Percentiles rank a stretch among this genome's conserved stretches.
Evolutionary conservation across 2,797 vertebrate genomes (phyloP).

Genomic region (Rhinoraja longicauda): DNA sequence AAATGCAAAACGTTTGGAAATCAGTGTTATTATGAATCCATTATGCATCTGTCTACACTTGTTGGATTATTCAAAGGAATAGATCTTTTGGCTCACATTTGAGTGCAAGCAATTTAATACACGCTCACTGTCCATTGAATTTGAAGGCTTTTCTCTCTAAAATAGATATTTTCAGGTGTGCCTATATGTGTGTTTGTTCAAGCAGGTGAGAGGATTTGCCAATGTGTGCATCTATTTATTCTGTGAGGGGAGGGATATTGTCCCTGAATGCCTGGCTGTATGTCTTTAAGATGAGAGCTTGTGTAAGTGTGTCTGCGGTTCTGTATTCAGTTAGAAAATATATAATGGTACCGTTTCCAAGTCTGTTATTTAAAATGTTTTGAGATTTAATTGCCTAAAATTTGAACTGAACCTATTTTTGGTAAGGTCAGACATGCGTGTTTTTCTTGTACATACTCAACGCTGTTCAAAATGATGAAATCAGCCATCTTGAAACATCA

Average conservation of each 20-base stretch:
- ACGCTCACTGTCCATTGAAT: not conserved
- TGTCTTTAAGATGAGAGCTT: not conserved
- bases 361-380: too few relatives aligned
- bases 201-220: not conserved
- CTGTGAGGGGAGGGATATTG: too few relatives aligned
- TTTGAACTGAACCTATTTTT: too few relatives aligned
- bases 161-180: not conserved
- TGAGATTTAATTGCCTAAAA: too few relatives aligned
- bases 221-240: too few relatives aligned
- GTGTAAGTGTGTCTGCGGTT: not conserved
- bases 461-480: too few relatives aligned
- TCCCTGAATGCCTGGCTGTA: not conserved
- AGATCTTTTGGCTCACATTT: not conserved
- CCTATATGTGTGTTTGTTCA: not conserved
- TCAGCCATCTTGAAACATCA: too few relatives aligned
- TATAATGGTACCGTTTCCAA: not conserved
- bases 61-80: not conserved
- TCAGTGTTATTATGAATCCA: not conserved
- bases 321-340: not conserved
- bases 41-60: not conserved
- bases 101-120: not conserved
- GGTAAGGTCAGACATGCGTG: too few relatives aligned
- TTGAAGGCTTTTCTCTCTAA: not conserved
- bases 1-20: not conserved
- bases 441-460: too few relatives aligned